These are phyloP conservation scores for Zingel zingel DNA, from an alignment of 2,113 vertebrate genomes.

Conservation along the genomic window DNA sequence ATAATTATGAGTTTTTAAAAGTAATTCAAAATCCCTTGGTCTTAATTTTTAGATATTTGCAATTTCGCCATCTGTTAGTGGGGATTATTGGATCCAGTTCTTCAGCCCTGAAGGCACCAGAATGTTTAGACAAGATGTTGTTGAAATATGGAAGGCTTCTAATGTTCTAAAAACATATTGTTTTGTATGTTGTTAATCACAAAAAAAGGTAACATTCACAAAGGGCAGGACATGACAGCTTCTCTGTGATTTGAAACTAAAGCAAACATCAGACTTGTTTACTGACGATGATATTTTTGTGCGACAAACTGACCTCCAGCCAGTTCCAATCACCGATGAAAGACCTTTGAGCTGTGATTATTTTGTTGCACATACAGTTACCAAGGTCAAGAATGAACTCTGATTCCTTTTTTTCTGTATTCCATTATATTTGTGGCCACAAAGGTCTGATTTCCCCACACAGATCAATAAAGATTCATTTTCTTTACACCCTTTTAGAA, in stretches of 20 bases:
- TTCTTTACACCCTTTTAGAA: constrained; percentile 23
- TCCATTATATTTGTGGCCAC: neutral
- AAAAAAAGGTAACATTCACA: neutral
- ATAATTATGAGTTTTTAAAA: neutral
- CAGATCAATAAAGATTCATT: constrained; percentile 39
- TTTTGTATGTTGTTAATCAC: no score
- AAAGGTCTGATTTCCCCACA: constrained; percentile 1
- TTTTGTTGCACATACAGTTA: neutral
- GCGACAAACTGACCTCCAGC: neutral
- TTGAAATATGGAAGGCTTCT: no score
- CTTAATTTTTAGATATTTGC: no score
- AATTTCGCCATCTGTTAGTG: no score
- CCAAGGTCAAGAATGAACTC: constrained; percentile 13
- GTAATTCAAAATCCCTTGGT: neutral
- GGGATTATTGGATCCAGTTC: no score
- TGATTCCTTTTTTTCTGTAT: neutral
- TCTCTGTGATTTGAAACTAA: neutral
- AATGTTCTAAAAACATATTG: no score
- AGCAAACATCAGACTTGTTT: neutral
- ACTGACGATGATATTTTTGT: neutral
- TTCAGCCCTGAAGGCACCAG: no score
- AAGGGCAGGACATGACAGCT: neutral
- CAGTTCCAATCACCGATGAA: neutral
- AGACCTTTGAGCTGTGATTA: neutral
- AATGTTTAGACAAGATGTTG: no score